A percentile compares a stretch with the other conserved stretches of the same genome.
Conservation (phyloP, 1,140 invertebrate genomes). For the Pogonomyrmex californicus region DNA sequence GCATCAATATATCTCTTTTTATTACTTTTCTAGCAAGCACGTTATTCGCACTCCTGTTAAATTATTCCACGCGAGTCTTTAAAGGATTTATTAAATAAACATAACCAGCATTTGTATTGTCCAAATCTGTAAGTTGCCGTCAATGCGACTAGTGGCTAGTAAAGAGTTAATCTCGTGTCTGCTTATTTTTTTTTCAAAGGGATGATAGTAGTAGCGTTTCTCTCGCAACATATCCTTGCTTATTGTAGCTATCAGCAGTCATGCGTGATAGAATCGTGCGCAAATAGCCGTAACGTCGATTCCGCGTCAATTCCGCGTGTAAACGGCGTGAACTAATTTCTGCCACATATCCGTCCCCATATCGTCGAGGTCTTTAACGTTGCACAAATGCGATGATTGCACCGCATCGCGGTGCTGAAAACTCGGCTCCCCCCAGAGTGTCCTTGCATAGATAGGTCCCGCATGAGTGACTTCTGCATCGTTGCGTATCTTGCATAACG, state of each 20-base stretch:
- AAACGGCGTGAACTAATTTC: constrained; percentile 35
- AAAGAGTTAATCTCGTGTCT: neutral
- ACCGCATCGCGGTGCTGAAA: constrained; percentile 57
- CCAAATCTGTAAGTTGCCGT: neutral
- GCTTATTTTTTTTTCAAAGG: neutral
- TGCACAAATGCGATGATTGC: constrained; percentile 67
- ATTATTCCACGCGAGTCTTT: neutral
- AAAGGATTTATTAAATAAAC: neutral
- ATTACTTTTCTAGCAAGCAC: neutral
- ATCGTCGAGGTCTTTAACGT: constrained; percentile 74
- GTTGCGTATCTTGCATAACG: constrained; percentile 72
- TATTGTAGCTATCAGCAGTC: neutral
- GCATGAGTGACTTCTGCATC: constrained; percentile 77
- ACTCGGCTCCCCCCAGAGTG: constrained; percentile 65
- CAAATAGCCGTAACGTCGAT: neutral
- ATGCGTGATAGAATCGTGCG: constrained; percentile 5
- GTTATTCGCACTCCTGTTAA: neutral
- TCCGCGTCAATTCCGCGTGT: neutral
- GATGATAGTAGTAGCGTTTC: neutral
- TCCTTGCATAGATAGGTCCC: constrained; percentile 77
- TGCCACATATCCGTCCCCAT: constrained; percentile 68
- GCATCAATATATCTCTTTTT: neutral
- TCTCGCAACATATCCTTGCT: neutral
- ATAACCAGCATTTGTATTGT: neutral
- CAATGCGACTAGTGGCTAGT: neutral